Base-by-base conservation (phyloP, 1,140 invertebrate species). In the Drosophila pectinifera region DNA sequence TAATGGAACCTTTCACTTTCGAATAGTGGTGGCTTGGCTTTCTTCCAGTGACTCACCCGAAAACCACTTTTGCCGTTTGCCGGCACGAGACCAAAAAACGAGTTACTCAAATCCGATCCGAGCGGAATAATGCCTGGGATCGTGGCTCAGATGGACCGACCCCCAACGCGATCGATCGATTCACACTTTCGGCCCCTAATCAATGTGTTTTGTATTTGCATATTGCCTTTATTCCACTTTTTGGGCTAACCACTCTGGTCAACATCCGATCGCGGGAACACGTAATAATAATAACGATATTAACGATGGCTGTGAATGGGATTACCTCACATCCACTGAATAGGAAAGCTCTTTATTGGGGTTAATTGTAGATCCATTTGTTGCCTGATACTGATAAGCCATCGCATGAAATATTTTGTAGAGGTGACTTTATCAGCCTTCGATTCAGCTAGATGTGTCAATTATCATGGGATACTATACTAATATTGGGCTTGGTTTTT, bases 1-100 rank as follows among this genome's bases (percentile, higher is more conserved):
- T 49, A 65, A 68, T 39, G 45, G 41, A 53, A 68, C 64, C 64
- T 68, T 68, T 68, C 64, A 68, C 64, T 68, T 65, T 68, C 64
- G 34, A 68, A 53, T 53, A 22, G 68, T 20, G 42, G 18, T 24
- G 51, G 65, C 68, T 72, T 72, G 64, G 65, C 68, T 72, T 72
- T 72, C 68, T 70, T 72, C 42, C 11, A 20, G 31, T 72, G 68
- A 72, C 7, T 72, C 68, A 72, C 16, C 18, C n/a, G 6, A 62
- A 51, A 68, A 43, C 45, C 34, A 53, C 43, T 51, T 64, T 67
- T 67, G 45, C 45, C 18, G 24, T 51, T 64, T 67, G 57, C 43
- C 59, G 59, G 64, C 64, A 68, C 72, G 72, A 73, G 72, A 74
- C 57, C 36, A 22, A 22, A 22, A 22, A 22, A 22, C 45, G 51